Conservation (phyloP, 2,113 vertebrate genomes). For the Barbus barbus region DNA sequence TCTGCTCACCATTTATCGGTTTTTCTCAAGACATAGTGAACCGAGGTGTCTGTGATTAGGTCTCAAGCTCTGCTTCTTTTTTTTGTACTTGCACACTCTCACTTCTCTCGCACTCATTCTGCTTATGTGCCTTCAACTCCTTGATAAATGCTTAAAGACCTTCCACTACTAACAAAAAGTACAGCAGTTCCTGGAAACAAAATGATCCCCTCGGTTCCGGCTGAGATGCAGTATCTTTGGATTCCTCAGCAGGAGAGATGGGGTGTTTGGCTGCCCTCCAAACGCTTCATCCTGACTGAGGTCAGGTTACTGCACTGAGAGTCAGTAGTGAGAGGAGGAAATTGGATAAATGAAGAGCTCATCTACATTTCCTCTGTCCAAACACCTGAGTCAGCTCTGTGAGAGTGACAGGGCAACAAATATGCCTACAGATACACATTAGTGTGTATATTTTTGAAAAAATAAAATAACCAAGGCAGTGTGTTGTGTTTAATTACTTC, state of each 20-base stretch:
- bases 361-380: conserved; percentile 25
- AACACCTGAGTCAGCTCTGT: conserved; percentile 44
- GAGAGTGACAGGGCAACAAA: background rate
- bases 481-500: background rate
- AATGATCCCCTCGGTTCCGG: background rate
- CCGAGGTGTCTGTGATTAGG: background rate
- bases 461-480: background rate
- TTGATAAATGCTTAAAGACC: conserved; percentile 2
- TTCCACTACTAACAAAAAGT: background rate
- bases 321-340: conserved; percentile 23
- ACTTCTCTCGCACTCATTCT: background rate
- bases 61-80: background rate
- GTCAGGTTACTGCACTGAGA: conserved; percentile 50
- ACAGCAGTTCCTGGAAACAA: conserved; percentile 14
- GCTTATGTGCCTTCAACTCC: background rate
- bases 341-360: conserved; percentile 52
- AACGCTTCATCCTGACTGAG: conserved; percentile 33
- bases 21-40: background rate
- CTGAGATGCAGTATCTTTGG: conserved; percentile 34
- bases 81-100: background rate
- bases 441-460: no score
- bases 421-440: background rate
- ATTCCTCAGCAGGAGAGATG: conserved; percentile 32
- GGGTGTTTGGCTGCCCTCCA: conserved; percentile 51
- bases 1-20: no score